A percentile compares a stretch with the other conserved stretches of the same genome.
These are phyloP conservation scores for Cynoglossus semilaevis DNA, from an alignment of 2,113 vertebrate genomes.

Conservation along the genomic window DNA sequence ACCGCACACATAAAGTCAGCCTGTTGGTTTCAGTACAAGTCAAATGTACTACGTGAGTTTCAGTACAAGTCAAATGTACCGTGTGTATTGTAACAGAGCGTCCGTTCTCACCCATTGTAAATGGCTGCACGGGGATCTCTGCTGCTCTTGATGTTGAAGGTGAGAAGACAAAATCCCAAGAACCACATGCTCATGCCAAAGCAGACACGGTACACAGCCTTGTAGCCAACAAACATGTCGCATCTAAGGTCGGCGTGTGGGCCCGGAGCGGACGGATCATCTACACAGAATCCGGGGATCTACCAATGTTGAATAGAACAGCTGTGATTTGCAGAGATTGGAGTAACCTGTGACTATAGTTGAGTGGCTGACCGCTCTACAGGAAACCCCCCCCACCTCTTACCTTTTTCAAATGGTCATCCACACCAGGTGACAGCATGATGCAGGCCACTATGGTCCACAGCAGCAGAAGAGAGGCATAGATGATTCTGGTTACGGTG, in stretches of 20 bases:
- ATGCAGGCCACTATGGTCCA: conserved; percentile 82
- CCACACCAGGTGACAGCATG: conserved; percentile 84
- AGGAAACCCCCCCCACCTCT: too few relatives aligned
- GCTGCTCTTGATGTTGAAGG: conserved; percentile 87
- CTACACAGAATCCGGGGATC: conserved; percentile 93
- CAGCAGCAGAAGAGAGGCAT: conserved; percentile 85
- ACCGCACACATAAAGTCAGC: too few relatives aligned
- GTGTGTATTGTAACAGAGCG: too few relatives aligned
- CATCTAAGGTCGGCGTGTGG: conserved; percentile 77
- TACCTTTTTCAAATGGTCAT: conserved; percentile 86
- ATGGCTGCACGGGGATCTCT: conserved; percentile 84
- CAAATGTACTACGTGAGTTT: too few relatives aligned
- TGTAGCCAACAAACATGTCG: conserved; percentile 87
- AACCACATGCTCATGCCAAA: conserved; percentile 92
- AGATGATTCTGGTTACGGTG: conserved; percentile 85
- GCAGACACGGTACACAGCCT: conserved; percentile 90
- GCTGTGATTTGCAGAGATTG: too few relatives aligned
- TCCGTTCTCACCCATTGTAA: conserved; percentile 89
- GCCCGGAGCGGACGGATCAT: conserved; percentile 65
- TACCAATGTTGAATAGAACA: conserved; percentile 36
- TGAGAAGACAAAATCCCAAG: conserved; percentile 80
- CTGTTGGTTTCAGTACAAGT: too few relatives aligned
- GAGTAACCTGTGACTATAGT: too few relatives aligned
- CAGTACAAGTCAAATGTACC: too few relatives aligned
- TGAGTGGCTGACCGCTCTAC: too few relatives aligned